Conservation (phyloP, 2,797 vertebrate genomes). For the Pseudotriccus pelzelni region DNA sequence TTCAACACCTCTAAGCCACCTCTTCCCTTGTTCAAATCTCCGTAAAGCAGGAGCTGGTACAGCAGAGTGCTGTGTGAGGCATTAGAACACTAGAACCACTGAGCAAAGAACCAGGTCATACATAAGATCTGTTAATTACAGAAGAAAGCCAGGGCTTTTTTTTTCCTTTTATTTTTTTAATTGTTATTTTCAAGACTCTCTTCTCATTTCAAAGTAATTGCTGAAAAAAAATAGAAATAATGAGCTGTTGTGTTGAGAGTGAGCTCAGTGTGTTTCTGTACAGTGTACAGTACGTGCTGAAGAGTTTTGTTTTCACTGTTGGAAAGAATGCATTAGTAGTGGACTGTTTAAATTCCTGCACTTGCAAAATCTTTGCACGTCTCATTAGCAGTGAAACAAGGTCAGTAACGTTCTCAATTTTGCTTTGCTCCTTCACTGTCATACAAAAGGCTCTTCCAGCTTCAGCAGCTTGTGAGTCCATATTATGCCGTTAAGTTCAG, state of each 20-base stretch:
- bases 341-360: conserved; percentile 3
- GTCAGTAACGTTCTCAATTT: conserved; percentile 12
- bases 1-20: background rate
- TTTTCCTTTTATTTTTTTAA: background rate
- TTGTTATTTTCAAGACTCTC: background rate
- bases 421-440: conserved; percentile 3
- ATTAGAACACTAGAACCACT: background rate
- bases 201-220: background rate
- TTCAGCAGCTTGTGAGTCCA: background rate
- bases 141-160: background rate
- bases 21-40: background rate
- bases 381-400: conserved; percentile 41
- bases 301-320: conserved; percentile 8
- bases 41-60: background rate
- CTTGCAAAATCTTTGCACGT: background rate
- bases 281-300: background rate
- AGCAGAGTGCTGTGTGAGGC: background rate
- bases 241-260: background rate
- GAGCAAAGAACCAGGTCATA: background rate
- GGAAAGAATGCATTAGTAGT: background rate
- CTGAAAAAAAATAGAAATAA: background rate
- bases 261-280: background rate
- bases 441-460: background rate
- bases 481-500: background rate
- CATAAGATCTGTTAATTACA: background rate